Evolutionary conservation across 2,797 vertebrate species (phyloP), one percentile per base, ranked within the genome.

Genomic region (Phyllotis vaccarum): DNA sequence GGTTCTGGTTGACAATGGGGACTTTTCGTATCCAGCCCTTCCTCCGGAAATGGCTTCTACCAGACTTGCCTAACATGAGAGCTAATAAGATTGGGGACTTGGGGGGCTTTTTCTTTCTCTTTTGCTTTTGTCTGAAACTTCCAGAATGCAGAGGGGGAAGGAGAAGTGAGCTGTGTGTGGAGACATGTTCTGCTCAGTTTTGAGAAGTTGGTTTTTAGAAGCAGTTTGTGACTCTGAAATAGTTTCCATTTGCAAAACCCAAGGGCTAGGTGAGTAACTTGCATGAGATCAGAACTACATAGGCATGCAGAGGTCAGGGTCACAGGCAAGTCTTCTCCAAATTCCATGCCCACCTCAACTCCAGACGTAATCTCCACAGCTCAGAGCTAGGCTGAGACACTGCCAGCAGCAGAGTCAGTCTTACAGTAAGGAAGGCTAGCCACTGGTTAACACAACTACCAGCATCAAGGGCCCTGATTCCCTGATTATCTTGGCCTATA

Each of bases 61-160:
- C 29, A 31, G 34, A 29, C 40, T 58, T 13, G 46, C 22, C 22
- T 46, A 60, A 7, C 1, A 0, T 64, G 49, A 56, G 49, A 74
- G 60, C 92, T 70, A 54, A 12, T 62, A 24, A n/a, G 66, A 62
- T 21, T 40, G 0, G 2, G 43, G 46, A 74, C n/a, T 64, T 34
- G 17, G 60, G 27, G 40, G 31, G 46, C 24, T 86, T 24, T 58
- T 76, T 82, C 78, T 88, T 79, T 81, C 76, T 43, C 60, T 96
- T 89, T 96, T 83, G 6, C 74, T 95, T 78, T 58, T 68, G 43
- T 66, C 76, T 24, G 8, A 24, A 78, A 72, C 4, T 40, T 62
- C 34, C 29, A 56, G 49, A 46, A 2, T 31, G 9, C 0, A 2
- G 43, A 8, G 43, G 17, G 5, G 0, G 7, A 31, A 1, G 0